Evolutionary conservation across 2,113 vertebrate genomes (phyloP), one percentile per base, ranked within the genome.

Genomic region (Chrysochloris asiatica): DNA sequence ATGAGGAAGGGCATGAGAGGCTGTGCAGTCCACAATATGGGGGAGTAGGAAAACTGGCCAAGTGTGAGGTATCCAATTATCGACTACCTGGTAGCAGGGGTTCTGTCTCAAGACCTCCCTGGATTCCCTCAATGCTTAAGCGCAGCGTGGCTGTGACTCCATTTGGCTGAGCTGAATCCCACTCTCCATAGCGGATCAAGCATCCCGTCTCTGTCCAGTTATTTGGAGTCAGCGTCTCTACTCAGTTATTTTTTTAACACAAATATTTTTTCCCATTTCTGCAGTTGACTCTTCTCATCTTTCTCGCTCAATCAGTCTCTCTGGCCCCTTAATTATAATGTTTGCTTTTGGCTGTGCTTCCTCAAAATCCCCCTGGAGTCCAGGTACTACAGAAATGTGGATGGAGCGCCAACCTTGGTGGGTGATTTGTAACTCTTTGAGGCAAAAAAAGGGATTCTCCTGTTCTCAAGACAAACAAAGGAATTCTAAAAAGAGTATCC

Each of bases 321-420:
- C 45, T 0, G 8, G 30, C 69, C 75, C 61, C 76, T 50, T 79
- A 5, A 78, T 89, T 56, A 52, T 8, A 24, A 8, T 28, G 33
- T 69, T 48, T 67, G 21, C 41, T 86, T 54, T 61, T 77, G 0
- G 1, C 26, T 6, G 5, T 26, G 45, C 56, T 79, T 75, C 52
- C 52, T 28, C 36, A 2, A 24, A 0, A 9, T 48, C 80, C 48
- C 86, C 36, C 33, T 0, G 78, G 85, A 63, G 65, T 36, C 30
- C 6, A 0, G 2, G 22, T 0, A 50, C 59, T 13, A 12, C 4
- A 22, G 82, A 79, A 56, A 33, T 12, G 33, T 88, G 84, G 76
- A 2, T 26, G 0, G 1, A 52, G 21, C 36, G 1, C 17, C 19
- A 8, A 73, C 69, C 1, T 0, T 30, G 4, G 47, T 8, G 4